Conservation (phyloP, 1,140 invertebrate genomes). For the Antheraea mylitta region DNA sequence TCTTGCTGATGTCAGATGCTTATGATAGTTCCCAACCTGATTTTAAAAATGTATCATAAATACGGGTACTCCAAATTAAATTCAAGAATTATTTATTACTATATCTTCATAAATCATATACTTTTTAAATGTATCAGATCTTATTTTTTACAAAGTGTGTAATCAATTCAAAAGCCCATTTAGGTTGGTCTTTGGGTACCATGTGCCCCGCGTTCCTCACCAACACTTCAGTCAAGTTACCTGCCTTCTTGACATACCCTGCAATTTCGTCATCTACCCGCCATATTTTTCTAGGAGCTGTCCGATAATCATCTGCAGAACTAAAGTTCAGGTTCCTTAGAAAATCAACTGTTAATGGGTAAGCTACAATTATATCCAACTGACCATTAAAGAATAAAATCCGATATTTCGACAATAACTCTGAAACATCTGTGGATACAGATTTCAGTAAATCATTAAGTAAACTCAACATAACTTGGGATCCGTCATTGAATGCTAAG, state of each 20-base stretch:
- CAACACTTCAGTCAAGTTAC: constrained; percentile 87
- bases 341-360: constrained; percentile 87
- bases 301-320: constrained; percentile 81
- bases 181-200: constrained; percentile 88
- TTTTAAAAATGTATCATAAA: no score
- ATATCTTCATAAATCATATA: no score
- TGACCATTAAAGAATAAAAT: constrained; percentile 90
- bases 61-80: no score
- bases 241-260: constrained; percentile 85
- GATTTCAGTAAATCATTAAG: constrained; percentile 55
- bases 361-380: constrained; percentile 90
- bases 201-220: constrained; percentile 90
- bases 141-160: constrained; percentile 83
- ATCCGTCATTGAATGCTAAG: constrained; percentile 81
- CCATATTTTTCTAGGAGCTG: constrained; percentile 82
- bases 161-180: constrained; percentile 87
- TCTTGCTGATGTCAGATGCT: no score
- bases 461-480: constrained; percentile 46
- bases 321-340: constrained; percentile 83
- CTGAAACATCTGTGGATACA: constrained; percentile 42
- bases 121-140: no score
- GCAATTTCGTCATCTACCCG: constrained; percentile 83
- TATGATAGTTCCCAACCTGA: no score
- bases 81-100: no score
- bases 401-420: constrained; percentile 78